Base-by-base conservation (phyloP, 2,113 vertebrate species). In the Cryptomyrus ogoouensis region DNA sequence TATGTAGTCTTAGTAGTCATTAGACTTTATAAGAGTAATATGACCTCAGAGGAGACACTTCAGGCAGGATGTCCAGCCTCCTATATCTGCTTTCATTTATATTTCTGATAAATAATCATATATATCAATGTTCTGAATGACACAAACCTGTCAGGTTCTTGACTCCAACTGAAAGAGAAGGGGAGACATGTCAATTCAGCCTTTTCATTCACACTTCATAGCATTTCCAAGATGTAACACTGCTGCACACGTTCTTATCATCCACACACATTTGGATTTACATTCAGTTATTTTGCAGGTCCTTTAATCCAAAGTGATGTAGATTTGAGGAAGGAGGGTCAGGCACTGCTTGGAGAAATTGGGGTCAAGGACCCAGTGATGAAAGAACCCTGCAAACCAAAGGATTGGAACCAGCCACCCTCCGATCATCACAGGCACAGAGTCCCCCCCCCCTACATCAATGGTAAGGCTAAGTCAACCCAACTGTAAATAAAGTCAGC, bases 151-250 rank as follows among this genome's bases (percentile, higher is more conserved):
- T 92, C 6, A 92, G 90, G 88, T 95, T 98, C 93, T 97, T 96
- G 92, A 95, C 97, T 90, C 97, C 96, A 94, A 97, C 97, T 98
- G 92, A 92, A 93, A 92, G 39, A 0, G 83, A 92, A 0, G 83
- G 92, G 90, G 62, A 47, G 93, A 77, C 88, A 88, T 15, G 44
- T 89, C 56, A 87, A 87, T 4, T 90, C 13, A 19, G 52, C 17
- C 56, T 42, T 74, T 53, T 13, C n/a, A 77, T 10, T 83, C 12
- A 52, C n/a, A 70, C 66, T 15, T n/a, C n/a, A 66, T 66, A 66
- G 24, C 7, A 66, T 66, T 66, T 66, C n/a, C 27, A 70, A 70
- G 62, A 70, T 24, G 2, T n/a, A 12, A 70, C 62, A 70, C 62
- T 31, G 9, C 62, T 27, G 27, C 62, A 70, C 62, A 66, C 21